Base-by-base conservation (phyloP, 2,888 invertebrate genomes). In the Spodoptera exigua region DNA sequence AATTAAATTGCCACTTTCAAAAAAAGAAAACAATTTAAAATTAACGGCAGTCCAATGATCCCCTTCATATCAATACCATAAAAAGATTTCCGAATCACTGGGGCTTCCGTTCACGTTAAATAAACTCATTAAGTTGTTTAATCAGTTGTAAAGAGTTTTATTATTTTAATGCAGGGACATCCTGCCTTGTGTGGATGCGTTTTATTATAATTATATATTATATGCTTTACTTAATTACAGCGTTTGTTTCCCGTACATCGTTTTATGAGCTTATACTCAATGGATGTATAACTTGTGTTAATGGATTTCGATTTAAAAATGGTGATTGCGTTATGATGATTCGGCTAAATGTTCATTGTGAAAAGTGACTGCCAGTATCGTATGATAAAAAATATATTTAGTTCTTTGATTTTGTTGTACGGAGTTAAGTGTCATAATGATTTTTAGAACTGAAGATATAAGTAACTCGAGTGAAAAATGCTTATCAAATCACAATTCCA, bases 91-190 rank as follows among this genome's bases (percentile, higher is more conserved):
- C 45, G 45, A 36, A 27, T 67, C 73, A 56, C 35, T 43, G 34
- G 3, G 16, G 46, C 32, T 59, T 40, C 45, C 58, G 52, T 32
- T 18, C 37, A 49, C 34, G 4, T 39, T 49, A 58, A 61, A 70
- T 69, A 46, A 64, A 68, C 61, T 75, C 79, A 85, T 89, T 84
- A 83, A 64, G 61, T 43, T 85, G 89, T 90, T 87, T 87, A 86
- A 87, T 88, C 91, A 91, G 85, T 84, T 87, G 90, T 83, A 66
- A 81, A 81, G 70, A 70, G 71, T 74, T 81, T 27, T 82, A 85
- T 84, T 85, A 83, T 84, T 78, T 86, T 83, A 71, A 75, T 76
- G 70, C 68, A 63, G 61, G 48, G 61, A 71, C 78, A 79, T 81
- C 79, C 78, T 57, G 61, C 43, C 54, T 14, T 43, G 49, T 47